Conservation (phyloP, 2,113 vertebrate genomes). For the Paratilapia polleni region DNA sequence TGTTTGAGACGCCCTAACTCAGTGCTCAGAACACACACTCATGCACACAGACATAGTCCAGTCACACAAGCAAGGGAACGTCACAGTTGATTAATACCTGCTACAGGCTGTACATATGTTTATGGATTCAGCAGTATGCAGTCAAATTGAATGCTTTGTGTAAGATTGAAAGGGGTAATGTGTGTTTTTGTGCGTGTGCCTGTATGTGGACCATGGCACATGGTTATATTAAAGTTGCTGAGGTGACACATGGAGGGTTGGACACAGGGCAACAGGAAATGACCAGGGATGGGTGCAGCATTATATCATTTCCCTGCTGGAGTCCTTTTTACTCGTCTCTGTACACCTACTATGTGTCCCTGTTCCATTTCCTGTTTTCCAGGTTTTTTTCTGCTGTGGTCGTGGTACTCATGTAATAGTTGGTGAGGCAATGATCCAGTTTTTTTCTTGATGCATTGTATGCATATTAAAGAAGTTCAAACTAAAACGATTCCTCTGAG, state of each 20-base stretch:
- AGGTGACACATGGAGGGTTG: conserved; percentile 37
- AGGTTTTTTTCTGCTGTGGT: conserved; percentile 1
- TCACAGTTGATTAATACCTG: background rate
- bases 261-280: conserved; percentile 57
- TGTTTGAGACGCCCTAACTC: conserved; percentile 66
- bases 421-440: background rate
- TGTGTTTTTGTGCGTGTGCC: background rate
- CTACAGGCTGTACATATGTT: background rate
- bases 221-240: conserved; percentile 9
- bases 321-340: conserved; percentile 33
- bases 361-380: conserved; percentile 64
- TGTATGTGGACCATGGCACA: background rate
- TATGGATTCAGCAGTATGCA: background rate
- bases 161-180: background rate
- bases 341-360: conserved; percentile 26
- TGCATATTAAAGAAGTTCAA: background rate
- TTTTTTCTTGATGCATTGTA: background rate
- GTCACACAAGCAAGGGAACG: background rate
- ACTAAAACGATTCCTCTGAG: background rate
- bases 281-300: conserved; percentile 31
- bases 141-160: background rate
- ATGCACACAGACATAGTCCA: background rate
- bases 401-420: background rate
- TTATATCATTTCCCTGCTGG: conserved; percentile 49
- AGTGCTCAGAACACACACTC: conserved; percentile 31